Base-by-base conservation (phyloP, 2,113 vertebrate genomes). In the Gobio gobio region DNA sequence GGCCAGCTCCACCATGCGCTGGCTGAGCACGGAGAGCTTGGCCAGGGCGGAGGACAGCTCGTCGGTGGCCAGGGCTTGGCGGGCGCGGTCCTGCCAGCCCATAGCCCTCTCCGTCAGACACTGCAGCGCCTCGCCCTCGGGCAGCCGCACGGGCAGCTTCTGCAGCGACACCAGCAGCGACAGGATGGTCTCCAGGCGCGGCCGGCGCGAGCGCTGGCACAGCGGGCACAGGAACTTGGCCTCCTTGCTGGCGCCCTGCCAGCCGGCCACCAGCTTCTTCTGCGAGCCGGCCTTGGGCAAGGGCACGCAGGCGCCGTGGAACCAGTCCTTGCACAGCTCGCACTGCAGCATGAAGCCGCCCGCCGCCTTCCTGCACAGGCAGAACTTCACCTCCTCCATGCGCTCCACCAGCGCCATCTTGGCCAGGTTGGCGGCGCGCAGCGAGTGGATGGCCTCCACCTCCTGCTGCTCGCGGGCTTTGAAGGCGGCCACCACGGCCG, bases 241-340 rank as follows among this genome's bases (percentile, higher is more conserved):
- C 87, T 99, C 98, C 89, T 99, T 99, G 90, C 95, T 96, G 78
- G 97, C 98, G 89, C 95, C 96, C 91, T 98, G 98, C 97, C 96
- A 98, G 63, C 94, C 95, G 20, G 94, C 95, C 2, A 95, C 95
- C 18, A 96, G 94, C 83, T 98, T 99, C 89, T 98, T 99, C 91
- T 99, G 98, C 3, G 96, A 91, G 78, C 95, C 95, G 0, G 94
- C 95, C 89, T 99, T 98, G 81, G 98, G 97, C 82, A 99, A 94
- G 2, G 98, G 97, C 80, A 99, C 98, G 0, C 98, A 99, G 7
- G 95, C 95, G 1, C 97, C 97, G 72, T 99, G 98, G 83, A 99
- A 99, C 97, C 98, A 99, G 95, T 99, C 98, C 91, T 98, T 98
- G 91, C 98, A 99, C 72, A 99, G 96, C 90, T 99, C 97, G 13